Base-by-base conservation (phyloP, 2,113 vertebrate genomes). In the Ictidomys tridecemlineatus region DNA sequence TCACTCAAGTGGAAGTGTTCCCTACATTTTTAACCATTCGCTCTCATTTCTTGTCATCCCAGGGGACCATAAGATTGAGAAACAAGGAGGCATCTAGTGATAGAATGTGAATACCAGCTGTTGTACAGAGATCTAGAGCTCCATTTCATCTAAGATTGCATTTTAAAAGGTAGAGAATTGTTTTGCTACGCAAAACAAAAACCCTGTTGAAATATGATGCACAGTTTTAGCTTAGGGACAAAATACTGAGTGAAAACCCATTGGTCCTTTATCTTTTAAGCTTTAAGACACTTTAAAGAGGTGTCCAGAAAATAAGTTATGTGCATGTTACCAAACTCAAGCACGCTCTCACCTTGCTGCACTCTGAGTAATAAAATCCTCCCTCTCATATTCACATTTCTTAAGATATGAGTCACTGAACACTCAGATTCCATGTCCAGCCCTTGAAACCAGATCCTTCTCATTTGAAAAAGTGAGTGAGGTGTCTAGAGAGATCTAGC, bases 341-440 rank as follows among this genome's bases (percentile, higher is more conserved):
- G n/a, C 26, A 67, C 42, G 20, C 12, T 94, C 45, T 94, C 26
- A 45, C n/a, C 63, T 91, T 37, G 11, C 34, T 77, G 37, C 24
- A 78, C 6, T 67, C 28, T 45, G 30, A 86, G 45, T 73, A 58
- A 79, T 82, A 96, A 95, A 87, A 84, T 51, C 70, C 88, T 79
- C 11, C 20, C 28, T 85, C 16, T 90, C 20, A 48, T 13, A 94
- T 51, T 86, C 51, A 89, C 42, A 78, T 87, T 97, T 94, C 53
- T 87, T 48, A 96, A 94, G 73, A 95, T 96, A 67, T 70, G 58
- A 97, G 74, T 89, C 74, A 73, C n/a, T 70, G 8, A 69, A 39
- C 67, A 51, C 51, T 96, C 70, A 93, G 61, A 4, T 92, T 90
- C 67, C 61, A 87, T 28, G 77, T 24, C n/a, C 42, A 86, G 58